Percentiles rank a stretch among this genome's conserved stretches.
These are phyloP conservation scores for Helarctos malayanus DNA, from an alignment of 2,797 vertebrate genomes.

Conservation along the genomic window DNA sequence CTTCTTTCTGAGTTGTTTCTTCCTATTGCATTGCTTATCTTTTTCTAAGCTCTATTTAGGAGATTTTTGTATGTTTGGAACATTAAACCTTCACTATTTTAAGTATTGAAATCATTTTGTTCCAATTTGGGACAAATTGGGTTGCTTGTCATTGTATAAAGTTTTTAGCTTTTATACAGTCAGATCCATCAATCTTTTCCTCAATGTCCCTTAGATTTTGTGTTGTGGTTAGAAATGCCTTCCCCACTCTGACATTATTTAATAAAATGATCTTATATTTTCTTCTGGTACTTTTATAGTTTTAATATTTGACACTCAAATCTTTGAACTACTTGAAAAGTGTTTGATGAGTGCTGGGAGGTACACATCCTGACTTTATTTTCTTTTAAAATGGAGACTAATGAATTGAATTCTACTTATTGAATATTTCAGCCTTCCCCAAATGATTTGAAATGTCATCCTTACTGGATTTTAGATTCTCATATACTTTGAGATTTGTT, in stretches of 20 bases:
- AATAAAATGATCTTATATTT: background rate
- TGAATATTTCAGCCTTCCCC: background rate
- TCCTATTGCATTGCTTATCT: background rate
- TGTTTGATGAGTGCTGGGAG: background rate
- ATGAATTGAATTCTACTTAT: background rate
- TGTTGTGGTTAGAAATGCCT: background rate
- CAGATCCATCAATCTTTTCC: background rate
- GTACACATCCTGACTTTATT: background rate
- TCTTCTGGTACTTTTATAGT: slow-evolving; percentile 43
- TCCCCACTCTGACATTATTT: background rate
- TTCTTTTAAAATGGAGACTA: background rate
- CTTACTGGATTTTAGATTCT: background rate
- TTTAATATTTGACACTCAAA: slow-evolving; percentile 9
- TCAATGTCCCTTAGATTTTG: background rate
- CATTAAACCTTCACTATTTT: background rate
- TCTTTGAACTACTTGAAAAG: background rate
- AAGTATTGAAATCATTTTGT: background rate
- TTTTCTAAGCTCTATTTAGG: background rate
- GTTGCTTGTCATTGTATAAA: background rate
- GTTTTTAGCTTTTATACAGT: background rate
- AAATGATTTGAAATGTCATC: background rate
- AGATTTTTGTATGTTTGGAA: background rate
- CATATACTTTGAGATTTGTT: background rate
- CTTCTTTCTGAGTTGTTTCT: background rate
- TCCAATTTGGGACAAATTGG: background rate